phyloP scores from a whole-genome alignment of 2,888 invertebrate genomes.

The Apamea sordens region DNA sequence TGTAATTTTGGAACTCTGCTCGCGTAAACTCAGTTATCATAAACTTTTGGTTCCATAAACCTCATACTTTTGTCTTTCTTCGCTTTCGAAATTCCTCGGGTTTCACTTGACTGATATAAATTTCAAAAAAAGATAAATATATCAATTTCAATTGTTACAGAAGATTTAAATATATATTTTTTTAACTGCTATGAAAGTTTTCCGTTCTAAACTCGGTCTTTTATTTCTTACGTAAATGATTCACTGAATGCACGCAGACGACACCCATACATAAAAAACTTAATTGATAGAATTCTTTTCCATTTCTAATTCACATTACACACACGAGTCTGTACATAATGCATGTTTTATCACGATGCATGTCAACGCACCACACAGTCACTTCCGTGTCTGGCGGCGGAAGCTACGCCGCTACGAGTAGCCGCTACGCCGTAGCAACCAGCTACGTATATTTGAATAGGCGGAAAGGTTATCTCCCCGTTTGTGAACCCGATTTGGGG shows the following conservation, averaged over 20 bases:
- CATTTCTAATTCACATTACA: constrained; percentile 4
- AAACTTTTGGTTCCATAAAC: constrained; percentile 14
- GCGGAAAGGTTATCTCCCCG: constrained; percentile 23
- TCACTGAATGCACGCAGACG: neutral
- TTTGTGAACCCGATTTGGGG: constrained; percentile 13
- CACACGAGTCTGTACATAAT: constrained; percentile 7
- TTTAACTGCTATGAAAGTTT: neutral
- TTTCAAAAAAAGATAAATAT: neutral
- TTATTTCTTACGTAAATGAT: neutral
- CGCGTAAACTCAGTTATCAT: neutral
- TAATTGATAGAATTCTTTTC: neutral
- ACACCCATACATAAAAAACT: neutral
- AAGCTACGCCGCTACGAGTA: constrained; percentile 38
- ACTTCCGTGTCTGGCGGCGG: constrained; percentile 5
- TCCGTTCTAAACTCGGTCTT: neutral
- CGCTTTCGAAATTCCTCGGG: neutral
- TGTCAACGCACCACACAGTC: constrained; percentile 14
- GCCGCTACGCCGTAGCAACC: constrained; percentile 49
- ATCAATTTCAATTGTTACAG: neutral
- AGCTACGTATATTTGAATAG: constrained; percentile 29
- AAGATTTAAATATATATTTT: neutral
- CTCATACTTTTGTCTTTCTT: constrained; percentile 5
- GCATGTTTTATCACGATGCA: constrained; percentile 30
- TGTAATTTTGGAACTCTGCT: constrained; percentile 7
- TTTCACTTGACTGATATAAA: constrained; percentile 15